phyloP scores from a whole-genome alignment of 1,140 invertebrate genomes.

The Brachystomella parvula region DNA sequence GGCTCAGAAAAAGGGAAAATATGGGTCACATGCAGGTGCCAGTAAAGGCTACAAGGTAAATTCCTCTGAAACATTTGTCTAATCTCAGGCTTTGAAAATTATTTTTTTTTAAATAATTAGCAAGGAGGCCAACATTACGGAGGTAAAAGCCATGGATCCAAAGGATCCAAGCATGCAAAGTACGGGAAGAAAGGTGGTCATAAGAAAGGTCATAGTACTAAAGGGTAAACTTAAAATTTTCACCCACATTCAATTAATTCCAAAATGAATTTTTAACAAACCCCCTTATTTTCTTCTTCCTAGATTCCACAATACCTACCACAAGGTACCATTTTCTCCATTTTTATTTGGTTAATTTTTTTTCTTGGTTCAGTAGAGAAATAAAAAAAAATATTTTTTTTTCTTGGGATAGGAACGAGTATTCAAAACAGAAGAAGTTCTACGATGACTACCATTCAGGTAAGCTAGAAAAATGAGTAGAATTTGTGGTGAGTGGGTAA shows the following conservation, averaged over 20 bases:
- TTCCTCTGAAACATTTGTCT: neutral
- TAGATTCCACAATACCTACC: slow-evolving; percentile 36
- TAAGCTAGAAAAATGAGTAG: neutral
- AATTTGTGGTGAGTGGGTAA: neutral
- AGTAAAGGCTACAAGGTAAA: slow-evolving; percentile 31
- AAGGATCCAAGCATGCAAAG: slow-evolving; percentile 30
- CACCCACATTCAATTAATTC: neutral
- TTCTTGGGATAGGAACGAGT: slow-evolving; percentile 23
- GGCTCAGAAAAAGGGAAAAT: slow-evolving; percentile 13
- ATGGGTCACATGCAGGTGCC: slow-evolving; percentile 28
- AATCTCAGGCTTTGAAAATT: neutral
- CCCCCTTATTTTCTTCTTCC: neutral
- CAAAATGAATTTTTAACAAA: neutral
- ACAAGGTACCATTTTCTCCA: slow-evolving; percentile 23
- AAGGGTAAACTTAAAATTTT: slow-evolving; percentile 16
- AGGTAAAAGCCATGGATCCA: slow-evolving; percentile 17
- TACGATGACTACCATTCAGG: slow-evolving; percentile 37
- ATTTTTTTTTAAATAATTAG: neutral
- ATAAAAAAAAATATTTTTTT: no score
- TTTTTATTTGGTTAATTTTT: neutral
- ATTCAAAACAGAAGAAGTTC: slow-evolving; percentile 37
- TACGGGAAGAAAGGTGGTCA: slow-evolving; percentile 35
- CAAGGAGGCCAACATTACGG: slow-evolving; percentile 23
- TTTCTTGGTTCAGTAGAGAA: neutral
- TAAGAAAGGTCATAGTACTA: slow-evolving; percentile 35